A percentile compares a stretch with the other conserved stretches of the same genome.
These are phyloP conservation scores for Thomomys bottae DNA, from an alignment of 2,113 vertebrate genomes.

Conservation along the genomic window DNA sequence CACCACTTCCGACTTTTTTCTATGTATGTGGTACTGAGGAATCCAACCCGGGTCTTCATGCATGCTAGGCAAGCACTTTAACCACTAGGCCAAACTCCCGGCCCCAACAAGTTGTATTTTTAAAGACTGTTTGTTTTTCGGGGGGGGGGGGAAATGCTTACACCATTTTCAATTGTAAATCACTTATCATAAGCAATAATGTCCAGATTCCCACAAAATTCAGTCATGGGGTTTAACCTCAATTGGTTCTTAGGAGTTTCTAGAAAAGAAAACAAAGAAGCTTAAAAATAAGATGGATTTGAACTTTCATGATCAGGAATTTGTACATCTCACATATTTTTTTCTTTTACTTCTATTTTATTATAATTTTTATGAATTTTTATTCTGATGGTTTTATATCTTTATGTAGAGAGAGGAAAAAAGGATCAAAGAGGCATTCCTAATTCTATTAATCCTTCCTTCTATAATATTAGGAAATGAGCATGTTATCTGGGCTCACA, in stretches of 20 bases:
- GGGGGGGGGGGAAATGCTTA: neutral
- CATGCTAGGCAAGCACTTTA: no score
- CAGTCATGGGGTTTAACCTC: neutral
- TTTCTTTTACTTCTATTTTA: neutral
- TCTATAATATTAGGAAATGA: slow-evolving; percentile 32
- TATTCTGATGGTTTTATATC: slow-evolving; percentile 33
- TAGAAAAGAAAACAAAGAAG: slow-evolving; percentile 10
- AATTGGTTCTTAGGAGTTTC: slow-evolving; percentile 36
- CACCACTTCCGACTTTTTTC: no score
- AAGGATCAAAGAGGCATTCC: neutral
- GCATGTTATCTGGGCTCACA: neutral
- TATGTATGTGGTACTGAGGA: no score
- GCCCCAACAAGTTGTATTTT: no score
- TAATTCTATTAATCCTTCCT: neutral
- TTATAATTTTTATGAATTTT: neutral
- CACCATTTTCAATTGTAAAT: neutral
- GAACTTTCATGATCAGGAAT: neutral
- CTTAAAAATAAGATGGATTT: neutral
- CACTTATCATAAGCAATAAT: neutral
- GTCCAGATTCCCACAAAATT: slow-evolving; percentile 20
- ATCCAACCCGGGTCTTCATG: no score
- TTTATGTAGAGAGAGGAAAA: neutral
- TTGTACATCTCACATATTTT: neutral
- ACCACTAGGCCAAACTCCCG: no score
- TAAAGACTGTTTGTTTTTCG: no score